phyloP scores from a whole-genome alignment of 1,140 invertebrate genomes.

The Eulimnadia texana region DNA sequence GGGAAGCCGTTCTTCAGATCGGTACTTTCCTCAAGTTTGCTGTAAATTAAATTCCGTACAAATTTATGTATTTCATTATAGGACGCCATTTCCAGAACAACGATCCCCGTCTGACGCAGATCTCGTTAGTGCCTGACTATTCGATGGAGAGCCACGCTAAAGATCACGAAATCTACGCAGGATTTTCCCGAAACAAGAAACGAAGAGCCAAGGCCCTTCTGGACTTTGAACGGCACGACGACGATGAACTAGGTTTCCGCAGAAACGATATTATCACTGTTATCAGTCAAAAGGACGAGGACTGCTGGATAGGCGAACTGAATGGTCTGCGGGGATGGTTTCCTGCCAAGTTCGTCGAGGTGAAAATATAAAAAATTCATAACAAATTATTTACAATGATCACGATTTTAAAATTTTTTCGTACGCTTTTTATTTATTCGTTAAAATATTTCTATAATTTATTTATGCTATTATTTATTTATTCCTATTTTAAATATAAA shows the following conservation, averaged over 20 bases:
- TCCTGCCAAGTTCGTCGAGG: conserved; percentile 88
- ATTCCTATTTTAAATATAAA: too few species aligned
- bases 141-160: conserved; percentile 84
- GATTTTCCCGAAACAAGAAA: conserved; percentile 69
- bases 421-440: too few species aligned
- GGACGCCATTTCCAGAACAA: conserved; percentile 73
- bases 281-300: conserved; percentile 94
- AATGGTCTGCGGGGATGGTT: conserved; percentile 98
- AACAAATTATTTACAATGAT: too few species aligned
- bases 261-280: conserved; percentile 98
- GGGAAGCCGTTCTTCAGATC: conserved; percentile 73
- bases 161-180: conserved; percentile 87
- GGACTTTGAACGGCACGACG: conserved; percentile 97
- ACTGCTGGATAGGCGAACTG: conserved; percentile 98
- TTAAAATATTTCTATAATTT: too few species aligned
- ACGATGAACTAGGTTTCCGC: conserved; percentile 94
- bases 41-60: too few species aligned
- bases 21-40: too few species aligned
- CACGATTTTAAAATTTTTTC: too few species aligned
- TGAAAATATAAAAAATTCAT: too few species aligned
- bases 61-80: background rate
- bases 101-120: conserved; percentile 51
- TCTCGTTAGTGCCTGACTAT: conserved; percentile 81
- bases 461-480: too few species aligned
- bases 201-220: conserved; percentile 80